Percentiles rank a stretch among this genome's conserved stretches.
Evolutionary conservation across 2,797 vertebrate genomes (phyloP).

Genomic region (Onychomys leucogaster): DNA sequence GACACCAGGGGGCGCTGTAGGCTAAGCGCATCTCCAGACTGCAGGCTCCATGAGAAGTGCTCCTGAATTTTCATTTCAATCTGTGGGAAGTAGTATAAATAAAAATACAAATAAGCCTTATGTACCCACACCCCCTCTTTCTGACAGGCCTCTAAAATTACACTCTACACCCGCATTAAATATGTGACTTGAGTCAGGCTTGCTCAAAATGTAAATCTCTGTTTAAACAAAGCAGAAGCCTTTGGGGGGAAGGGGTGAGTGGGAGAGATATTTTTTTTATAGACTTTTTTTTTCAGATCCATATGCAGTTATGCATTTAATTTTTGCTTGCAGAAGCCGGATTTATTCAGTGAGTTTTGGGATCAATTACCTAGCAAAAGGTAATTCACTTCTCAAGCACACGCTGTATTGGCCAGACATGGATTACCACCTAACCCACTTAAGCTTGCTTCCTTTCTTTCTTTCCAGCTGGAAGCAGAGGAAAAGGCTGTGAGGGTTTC

Average conservation of each 20-base stretch:
- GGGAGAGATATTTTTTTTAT: neutral
- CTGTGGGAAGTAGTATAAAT: neutral
- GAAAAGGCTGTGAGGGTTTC: neutral
- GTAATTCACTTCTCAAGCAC: neutral
- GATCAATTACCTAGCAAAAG: neutral
- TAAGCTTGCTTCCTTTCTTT: neutral
- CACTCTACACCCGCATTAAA: conserved; percentile 17
- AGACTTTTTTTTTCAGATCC: conserved; percentile 18
- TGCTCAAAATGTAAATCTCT: conserved; percentile 60
- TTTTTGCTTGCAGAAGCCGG: conserved; percentile 27
- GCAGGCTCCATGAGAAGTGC: neutral
- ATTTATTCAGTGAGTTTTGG: conserved; percentile 53
- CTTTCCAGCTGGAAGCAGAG: neutral
- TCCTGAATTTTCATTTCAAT: conserved; percentile 11
- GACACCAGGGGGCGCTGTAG: conserved; percentile 85
- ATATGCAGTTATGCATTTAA: conserved; percentile 46
- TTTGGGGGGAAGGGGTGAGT: neutral
- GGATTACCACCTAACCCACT: neutral
- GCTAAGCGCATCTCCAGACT: conserved; percentile 55
- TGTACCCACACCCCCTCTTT: neutral
- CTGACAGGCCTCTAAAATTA: conserved; percentile 11
- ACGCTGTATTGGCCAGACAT: neutral
- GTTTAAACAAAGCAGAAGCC: conserved; percentile 68
- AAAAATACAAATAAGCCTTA: conserved; percentile 56
- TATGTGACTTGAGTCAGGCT: conserved; percentile 54